Evolutionary conservation across 2,797 vertebrate genomes (phyloP).

Genomic region (Pelobates cultripes): DNA sequence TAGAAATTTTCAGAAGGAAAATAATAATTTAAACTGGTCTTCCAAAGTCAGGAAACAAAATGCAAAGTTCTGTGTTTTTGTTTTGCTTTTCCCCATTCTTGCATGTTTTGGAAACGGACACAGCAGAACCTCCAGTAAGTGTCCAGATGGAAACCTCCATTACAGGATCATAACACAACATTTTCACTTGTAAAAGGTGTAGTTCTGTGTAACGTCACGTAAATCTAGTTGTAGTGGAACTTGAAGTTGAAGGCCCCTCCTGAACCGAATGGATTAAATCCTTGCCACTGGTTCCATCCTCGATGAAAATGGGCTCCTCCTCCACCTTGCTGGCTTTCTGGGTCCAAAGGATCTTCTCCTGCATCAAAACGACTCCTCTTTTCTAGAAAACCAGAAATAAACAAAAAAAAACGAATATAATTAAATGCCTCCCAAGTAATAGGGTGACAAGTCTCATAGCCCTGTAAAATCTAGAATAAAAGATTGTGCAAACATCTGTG

Average conservation of each 20-base stretch:
- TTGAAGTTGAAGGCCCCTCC: constrained; percentile 95
- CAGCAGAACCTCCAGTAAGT: constrained; percentile 23
- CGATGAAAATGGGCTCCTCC: constrained; percentile 80
- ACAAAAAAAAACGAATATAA: background rate
- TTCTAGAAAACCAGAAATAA: constrained; percentile 69
- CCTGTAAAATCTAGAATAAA: no score
- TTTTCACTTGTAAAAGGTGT: constrained; percentile 37
- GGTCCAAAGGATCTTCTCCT: constrained; percentile 93
- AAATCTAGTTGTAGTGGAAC: constrained; percentile 87
- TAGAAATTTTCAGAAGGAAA: constrained; percentile 1
- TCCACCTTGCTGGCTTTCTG: constrained; percentile 90
- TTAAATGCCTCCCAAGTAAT: no score
- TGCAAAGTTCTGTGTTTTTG: background rate
- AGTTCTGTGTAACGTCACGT: constrained; percentile 1
- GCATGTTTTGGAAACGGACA: constrained; percentile 29
- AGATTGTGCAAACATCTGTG: no score
- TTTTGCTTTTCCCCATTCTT: constrained; percentile 1
- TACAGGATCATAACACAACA: constrained; percentile 19
- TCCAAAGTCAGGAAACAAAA: background rate
- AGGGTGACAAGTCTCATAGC: no score
- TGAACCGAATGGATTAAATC: constrained; percentile 94
- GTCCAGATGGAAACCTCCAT: background rate
- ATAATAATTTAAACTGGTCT: constrained; percentile 9
- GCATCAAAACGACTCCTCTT: constrained; percentile 95
- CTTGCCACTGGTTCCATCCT: constrained; percentile 88